Evolutionary conservation across 1,140 invertebrate genomes (phyloP), one percentile per base, ranked within the genome.

Genomic region (Zaprionus vittiger): DNA sequence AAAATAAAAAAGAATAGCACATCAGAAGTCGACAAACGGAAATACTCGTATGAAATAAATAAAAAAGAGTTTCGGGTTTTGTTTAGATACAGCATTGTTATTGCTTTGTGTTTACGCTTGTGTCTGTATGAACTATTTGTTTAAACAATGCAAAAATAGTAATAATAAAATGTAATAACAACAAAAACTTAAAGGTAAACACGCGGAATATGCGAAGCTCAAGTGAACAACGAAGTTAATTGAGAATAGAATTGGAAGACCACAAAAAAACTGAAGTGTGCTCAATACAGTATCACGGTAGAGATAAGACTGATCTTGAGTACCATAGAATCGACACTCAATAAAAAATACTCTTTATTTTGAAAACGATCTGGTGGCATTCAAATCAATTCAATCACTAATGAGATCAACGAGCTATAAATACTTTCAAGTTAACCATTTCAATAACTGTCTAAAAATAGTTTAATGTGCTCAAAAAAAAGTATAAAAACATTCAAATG

Each of bases 61-160:
- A 47, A 67, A 74, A 69, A 62, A 59, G 70, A 49, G 44, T 26
- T 12, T 77, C 38, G 26, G 49, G 20, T 63, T 79, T 73, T 68
- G 75, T 81, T 79, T n/a, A 60, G 44, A 14, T 69, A 63, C 37
- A 67, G 47, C 55, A 65, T 72, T 75, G 63, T 80, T 59, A 57
- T 64, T 81, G 71, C 47, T 55, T 20, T 37, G 28, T n/a, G 47
- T 14, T 69, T 69, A 24, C 22, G 47, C 26, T 62, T 61, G 20
- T 74, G 65, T 62, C 24, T 34, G 56, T 47, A 63, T 57, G 60
- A 38, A 41, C 69, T 64, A 80, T 44, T 62, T 54, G 81, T 71
- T 80, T 63, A 54, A 66, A 59, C 56, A 75, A 77, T 56, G 24
- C 24, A 17, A 63, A 22, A 49, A 38, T 34, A 69, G 44, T 24